phyloP scores from a whole-genome alignment of 1,140 invertebrate genomes.

The Euura lappo region DNA sequence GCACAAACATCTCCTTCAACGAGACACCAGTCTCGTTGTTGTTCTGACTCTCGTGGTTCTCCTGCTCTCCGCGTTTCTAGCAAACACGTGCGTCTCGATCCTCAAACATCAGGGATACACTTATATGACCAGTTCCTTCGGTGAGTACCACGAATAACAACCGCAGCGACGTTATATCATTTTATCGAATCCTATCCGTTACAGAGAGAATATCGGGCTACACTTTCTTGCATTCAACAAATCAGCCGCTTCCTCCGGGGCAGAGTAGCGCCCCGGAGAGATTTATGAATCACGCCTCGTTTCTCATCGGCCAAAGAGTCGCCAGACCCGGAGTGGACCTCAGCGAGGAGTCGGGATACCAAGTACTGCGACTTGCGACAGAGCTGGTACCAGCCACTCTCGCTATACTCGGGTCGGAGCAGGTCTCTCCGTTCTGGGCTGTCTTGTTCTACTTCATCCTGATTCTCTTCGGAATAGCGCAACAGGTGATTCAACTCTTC shows the following conservation, averaged over 20 bases:
- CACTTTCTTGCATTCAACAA: slow-evolving; percentile 68
- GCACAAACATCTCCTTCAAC: slow-evolving; percentile 73
- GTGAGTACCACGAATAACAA: slow-evolving; percentile 60
- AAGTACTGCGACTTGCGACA: slow-evolving; percentile 78
- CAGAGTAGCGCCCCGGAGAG: slow-evolving; percentile 65
- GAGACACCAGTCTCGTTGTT: slow-evolving; percentile 81
- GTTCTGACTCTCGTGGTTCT: slow-evolving; percentile 79
- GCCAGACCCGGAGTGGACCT: slow-evolving; percentile 63
- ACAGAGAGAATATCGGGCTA: slow-evolving; percentile 77
- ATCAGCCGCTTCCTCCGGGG: slow-evolving; percentile 58
- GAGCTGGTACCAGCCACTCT: slow-evolving; percentile 86
- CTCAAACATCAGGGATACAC: slow-evolving; percentile 72
- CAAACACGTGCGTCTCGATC: slow-evolving; percentile 80
- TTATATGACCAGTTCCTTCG: slow-evolving; percentile 84
- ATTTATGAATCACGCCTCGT: slow-evolving; percentile 73
- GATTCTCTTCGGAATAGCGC: slow-evolving; percentile 85
- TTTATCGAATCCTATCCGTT: slow-evolving; percentile 37
- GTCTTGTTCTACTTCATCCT: slow-evolving; percentile 85
- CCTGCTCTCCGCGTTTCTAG: slow-evolving; percentile 76
- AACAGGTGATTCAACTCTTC: slow-evolving; percentile 66
- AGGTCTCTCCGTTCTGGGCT: slow-evolving; percentile 84
- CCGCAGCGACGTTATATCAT: too few relatives aligned
- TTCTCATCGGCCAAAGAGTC: slow-evolving; percentile 74
- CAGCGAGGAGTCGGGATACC: slow-evolving; percentile 73
- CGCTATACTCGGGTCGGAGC: slow-evolving; percentile 71